A percentile compares a stretch with the other conserved stretches of the same genome.
phyloP scores from a whole-genome alignment of 2,797 vertebrate genomes.

The Acanthiza pusilla region DNA sequence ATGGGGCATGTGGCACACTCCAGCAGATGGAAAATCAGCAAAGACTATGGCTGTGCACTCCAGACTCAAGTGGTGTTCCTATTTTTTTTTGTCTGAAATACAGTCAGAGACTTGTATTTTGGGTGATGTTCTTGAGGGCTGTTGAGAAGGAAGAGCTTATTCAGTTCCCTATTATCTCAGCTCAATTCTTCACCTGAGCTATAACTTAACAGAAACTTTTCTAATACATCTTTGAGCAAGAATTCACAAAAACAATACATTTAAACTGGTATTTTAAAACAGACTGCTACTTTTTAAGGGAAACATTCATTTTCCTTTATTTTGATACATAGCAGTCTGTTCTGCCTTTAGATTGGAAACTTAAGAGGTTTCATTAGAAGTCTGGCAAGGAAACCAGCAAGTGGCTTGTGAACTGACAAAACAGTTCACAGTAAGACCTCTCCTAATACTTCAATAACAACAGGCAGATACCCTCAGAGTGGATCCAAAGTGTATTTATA shows the following conservation, averaged over 20 bases:
- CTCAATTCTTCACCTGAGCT: neutral
- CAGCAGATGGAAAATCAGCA: neutral
- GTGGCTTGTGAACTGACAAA: neutral
- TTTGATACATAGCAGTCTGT: neutral
- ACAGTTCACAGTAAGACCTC: neutral
- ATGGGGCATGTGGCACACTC: neutral
- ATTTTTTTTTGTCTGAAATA: neutral
- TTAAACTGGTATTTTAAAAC: neutral
- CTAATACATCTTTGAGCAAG: neutral
- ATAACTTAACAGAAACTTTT: neutral
- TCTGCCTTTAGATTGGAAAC: neutral
- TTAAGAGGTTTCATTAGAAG: neutral
- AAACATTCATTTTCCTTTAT: neutral
- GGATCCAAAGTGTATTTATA: neutral
- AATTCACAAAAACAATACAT: neutral
- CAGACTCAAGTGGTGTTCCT: neutral
- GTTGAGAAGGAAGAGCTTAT: neutral
- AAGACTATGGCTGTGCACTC: neutral
- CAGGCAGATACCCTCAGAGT: neutral
- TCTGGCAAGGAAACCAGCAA: neutral
- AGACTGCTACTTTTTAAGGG: neutral
- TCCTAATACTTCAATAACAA: neutral
- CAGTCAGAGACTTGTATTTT: neutral
- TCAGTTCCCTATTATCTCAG: neutral
- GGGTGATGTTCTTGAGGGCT: neutral